Evolutionary conservation across 1,140 invertebrate genomes (phyloP).

Genomic region (Cotesia vestalis): DNA sequence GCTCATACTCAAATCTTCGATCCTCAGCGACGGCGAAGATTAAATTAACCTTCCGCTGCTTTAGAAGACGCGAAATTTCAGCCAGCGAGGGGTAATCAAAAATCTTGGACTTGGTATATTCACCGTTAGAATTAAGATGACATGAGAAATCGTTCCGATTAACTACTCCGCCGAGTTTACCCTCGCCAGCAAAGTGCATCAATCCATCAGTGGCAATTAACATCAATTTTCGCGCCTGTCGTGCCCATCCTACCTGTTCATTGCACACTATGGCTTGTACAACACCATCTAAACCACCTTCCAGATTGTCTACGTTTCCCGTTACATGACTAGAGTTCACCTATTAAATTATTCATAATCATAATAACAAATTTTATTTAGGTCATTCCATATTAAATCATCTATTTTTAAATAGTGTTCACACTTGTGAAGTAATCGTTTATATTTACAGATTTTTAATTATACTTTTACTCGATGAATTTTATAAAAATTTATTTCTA

Average conservation of each 20-base stretch:
- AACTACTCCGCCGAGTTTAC: conserved; percentile 57
- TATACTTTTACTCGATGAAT: too few species aligned
- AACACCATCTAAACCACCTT: conserved; percentile 71
- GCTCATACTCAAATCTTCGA: conserved; percentile 44
- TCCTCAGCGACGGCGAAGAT: conserved; percentile 51
- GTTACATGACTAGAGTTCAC: conserved; percentile 58
- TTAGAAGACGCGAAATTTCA: conserved; percentile 47
- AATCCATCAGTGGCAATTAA: conserved; percentile 72
- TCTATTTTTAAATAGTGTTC: too few species aligned
- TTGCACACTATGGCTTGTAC: conserved; percentile 64
- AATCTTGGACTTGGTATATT: conserved; percentile 42
- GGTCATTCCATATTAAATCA: too few species aligned
- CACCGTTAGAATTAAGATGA: conserved; percentile 45
- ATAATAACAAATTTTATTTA: too few species aligned
- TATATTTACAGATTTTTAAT: too few species aligned
- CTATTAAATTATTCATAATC: background rate
- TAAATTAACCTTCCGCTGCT: conserved; percentile 46
- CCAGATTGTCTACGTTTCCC: conserved; percentile 69
- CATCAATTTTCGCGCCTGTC: conserved; percentile 70
- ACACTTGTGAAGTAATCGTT: too few species aligned
- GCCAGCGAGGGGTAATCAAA: conserved; percentile 52
- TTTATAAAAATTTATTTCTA: too few species aligned
- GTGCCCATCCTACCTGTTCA: conserved; percentile 70
- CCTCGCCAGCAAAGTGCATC: conserved; percentile 74
- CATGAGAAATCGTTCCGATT: conserved; percentile 48